A percentile compares a stretch with the other conserved stretches of the same genome.
Conservation (phyloP, 2,113 vertebrate genomes). For the Heptranchias perlo region DNA sequence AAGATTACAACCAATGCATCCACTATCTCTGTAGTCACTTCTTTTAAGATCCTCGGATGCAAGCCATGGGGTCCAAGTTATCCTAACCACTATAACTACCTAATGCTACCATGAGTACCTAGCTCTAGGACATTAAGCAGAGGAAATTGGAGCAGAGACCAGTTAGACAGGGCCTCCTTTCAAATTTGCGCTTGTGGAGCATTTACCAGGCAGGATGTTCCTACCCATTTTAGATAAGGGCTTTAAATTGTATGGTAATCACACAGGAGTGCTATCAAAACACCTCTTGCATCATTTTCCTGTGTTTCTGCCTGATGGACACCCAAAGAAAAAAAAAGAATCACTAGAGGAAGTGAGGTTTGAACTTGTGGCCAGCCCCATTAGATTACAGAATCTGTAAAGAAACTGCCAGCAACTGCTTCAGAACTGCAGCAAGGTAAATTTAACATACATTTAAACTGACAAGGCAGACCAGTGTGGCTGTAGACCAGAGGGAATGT, state of each 20-base stretch:
- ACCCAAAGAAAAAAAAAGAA: neutral
- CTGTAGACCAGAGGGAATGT: neutral
- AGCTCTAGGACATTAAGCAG: neutral
- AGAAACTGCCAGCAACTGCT: neutral
- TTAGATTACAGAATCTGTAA: constrained; percentile 33
- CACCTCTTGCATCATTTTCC: constrained; percentile 16
- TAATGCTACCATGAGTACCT: neutral
- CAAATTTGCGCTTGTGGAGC: neutral
- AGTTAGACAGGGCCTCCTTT: neutral
- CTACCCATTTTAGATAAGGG: neutral
- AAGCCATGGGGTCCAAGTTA: too few species aligned
- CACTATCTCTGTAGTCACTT: too few species aligned
- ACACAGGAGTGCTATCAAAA: neutral
- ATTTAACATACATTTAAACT: neutral
- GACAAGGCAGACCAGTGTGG: neutral
- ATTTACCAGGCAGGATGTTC: neutral
- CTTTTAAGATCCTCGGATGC: too few species aligned
- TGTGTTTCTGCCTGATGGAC: constrained; percentile 7
- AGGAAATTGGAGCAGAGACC: neutral
- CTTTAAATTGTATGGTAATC: neutral
- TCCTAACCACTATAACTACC: neutral
- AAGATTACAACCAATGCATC: too few species aligned
- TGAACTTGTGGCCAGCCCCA: constrained; percentile 28
- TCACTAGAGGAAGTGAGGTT: constrained; percentile 14
- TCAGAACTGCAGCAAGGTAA: neutral